Base-by-base conservation (phyloP, 2,797 vertebrate species). In the Sternotherus odoratus region DNA sequence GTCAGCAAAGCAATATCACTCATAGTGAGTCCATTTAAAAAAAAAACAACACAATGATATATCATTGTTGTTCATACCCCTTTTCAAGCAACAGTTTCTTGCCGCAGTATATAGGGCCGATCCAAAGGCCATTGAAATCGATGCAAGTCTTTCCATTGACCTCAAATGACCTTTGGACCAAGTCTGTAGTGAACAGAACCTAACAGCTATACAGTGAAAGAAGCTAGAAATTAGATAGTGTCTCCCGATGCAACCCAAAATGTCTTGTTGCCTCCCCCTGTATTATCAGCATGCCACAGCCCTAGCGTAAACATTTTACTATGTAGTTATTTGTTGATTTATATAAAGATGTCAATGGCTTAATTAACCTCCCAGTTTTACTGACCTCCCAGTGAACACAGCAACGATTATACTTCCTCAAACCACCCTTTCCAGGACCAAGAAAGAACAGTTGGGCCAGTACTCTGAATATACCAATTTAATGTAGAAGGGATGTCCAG, bases 31-130 rank as follows among this genome's bases (percentile, higher is more conserved):
- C 89, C 10, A 21, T 21, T 78, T 60, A 43, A 43, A 43, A 43
- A 43, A 43, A 60, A 43, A 43, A 43, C 79, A 90, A 2, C 5
- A 6, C 7, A 69, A 10, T 12, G 30, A 56, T 56, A 87, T 89
- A 57, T 78, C 46, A 36, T 75, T 69, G 46, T 8, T 77, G 16
- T 33, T 60, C 53, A 1, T 43, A 74, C 0, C 0, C 3, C 30
- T 72, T 83, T 13, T 17, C 75, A 89, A 84, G n/a, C 43, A 39
- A 3, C 30, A 91, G 21, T 74, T 87, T 36, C 87, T 74, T 46
- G 49, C 60, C 72, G n/a, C 33, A 28, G 2, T 23, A 92, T 74
- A 74, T 8, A 39, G 63, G 36, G 17, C 33, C 10, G 19, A 15
- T 24, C 4, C 3, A 93, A 93, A 78, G 11, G 26, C 56, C 51